Evolutionary conservation across 2,113 vertebrate species (phyloP), one percentile per base, ranked within the genome.

Genomic region (Takifugu flavidus): DNA sequence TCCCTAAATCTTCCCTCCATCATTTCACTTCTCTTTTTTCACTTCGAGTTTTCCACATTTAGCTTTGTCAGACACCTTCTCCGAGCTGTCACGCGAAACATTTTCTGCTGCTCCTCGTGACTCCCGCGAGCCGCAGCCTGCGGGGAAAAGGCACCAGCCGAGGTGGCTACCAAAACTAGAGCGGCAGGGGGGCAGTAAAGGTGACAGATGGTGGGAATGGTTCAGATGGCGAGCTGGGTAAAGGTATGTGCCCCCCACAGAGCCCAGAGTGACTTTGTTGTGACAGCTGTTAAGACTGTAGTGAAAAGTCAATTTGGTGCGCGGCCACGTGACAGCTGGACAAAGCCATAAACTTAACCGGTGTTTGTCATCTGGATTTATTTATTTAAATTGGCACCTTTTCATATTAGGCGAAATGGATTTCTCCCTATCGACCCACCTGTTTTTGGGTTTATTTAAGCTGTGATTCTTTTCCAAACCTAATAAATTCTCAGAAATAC

Each of bases 251-350:
- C 27, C 50, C 56, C 11, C 25, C 2, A 60, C 31, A 26, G 25
- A 4, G 56, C 51, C 62, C 14, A 4, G 46, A 25, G 58, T 66
- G 60, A 46, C 65, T 57, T 59, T 77, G 70, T 78, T 80, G 45
- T 78, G 69, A 74, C 80, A 84, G 82, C 70, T 78, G 39, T 59
- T 31, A 31, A 29, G 44, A 25, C 54, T 42, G 20, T 56, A 62
- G 74, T 55, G 44, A 72, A 62, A 49, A 56, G 68, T 78, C 27
- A 59, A 1, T 73, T 59, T 56, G 31, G 64, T 55, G 13, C 14
- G n/a, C 13, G 5, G 4, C 20, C 29, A 0, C 47, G n/a, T 72
- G 70, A 58, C 59, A 73, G 54, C 45, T 51, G 29, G 49, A 65
- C 62, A 54, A 28, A 44, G 11, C 20, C 43, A 58, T n/a, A 34